Conservation (phyloP, 2,797 vertebrate species). For the Peromyscus attwateri region DNA sequence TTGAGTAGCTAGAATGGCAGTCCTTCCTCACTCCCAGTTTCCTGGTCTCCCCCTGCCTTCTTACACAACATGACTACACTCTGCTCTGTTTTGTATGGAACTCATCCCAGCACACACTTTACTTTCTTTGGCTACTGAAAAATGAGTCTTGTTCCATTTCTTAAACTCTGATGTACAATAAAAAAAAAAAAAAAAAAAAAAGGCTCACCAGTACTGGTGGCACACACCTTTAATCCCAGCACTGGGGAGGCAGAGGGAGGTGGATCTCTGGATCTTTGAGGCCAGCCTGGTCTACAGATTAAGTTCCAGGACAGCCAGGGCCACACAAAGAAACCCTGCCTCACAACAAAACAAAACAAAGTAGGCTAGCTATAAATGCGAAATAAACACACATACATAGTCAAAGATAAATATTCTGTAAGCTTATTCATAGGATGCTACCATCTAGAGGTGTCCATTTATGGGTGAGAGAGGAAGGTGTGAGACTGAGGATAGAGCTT, state of each 20-base stretch:
- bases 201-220: not conserved
- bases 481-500: not conserved
- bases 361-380: not conserved
- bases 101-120: constrained; percentile 10
- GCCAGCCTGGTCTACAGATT: not conserved
- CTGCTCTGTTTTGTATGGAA: not conserved
- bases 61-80: not conserved
- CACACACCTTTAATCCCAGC: not conserved
- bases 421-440: not conserved
- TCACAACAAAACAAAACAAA: not conserved
- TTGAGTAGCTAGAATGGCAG: not conserved
- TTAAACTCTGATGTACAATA: not conserved
- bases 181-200: not conserved
- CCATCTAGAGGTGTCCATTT: not conserved
- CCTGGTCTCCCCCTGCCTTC: not conserved
- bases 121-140: constrained; percentile 67
- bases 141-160: constrained; percentile 18
- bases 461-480: not conserved
- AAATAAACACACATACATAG: not conserved
- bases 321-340: not conserved
- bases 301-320: not conserved
- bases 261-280: not conserved
- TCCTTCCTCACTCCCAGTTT: constrained; percentile 15
- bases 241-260: not conserved
- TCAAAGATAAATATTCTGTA: not conserved